Percentiles rank a stretch among this genome's conserved stretches.
Conservation (phyloP, 2,797 vertebrate genomes). For the Crenichthys baileyi region DNA sequence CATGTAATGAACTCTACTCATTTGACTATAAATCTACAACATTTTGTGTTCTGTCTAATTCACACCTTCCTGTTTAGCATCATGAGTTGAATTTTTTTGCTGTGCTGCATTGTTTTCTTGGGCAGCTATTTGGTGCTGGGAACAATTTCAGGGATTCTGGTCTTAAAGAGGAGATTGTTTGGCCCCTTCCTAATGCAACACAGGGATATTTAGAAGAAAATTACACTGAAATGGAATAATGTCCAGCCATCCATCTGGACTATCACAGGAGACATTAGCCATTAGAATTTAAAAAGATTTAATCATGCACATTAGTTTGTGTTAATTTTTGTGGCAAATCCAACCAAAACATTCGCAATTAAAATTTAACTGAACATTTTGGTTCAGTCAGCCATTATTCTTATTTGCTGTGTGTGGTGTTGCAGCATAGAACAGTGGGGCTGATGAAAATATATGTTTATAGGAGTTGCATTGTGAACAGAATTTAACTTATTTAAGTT, state of each 20-base stretch:
- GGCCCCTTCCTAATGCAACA: not conserved
- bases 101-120: not conserved
- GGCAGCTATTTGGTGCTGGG: conserved; percentile 6
- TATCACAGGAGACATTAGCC: not conserved
- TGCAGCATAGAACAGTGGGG: not conserved
- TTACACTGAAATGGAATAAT: not conserved
- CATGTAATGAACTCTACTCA: too few species aligned
- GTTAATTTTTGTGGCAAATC: not conserved
- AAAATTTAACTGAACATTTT: not conserved
- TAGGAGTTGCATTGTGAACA: not conserved
- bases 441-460: not conserved
- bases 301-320: not conserved
- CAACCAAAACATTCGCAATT: too few species aligned
- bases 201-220: not conserved
- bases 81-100: not conserved
- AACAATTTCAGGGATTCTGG: not conserved
- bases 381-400: not conserved
- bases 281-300: not conserved
- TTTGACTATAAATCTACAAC: conserved; percentile 29
- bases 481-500: not conserved
- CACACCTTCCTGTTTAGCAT: conserved; percentile 12
- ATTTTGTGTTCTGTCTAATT: conserved; percentile 7
- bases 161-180: not conserved
- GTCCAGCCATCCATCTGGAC: not conserved
- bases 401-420: not conserved